Evolutionary conservation across 2,113 vertebrate genomes (phyloP).

Genomic region (Tragelaphus strepsiceros): DNA sequence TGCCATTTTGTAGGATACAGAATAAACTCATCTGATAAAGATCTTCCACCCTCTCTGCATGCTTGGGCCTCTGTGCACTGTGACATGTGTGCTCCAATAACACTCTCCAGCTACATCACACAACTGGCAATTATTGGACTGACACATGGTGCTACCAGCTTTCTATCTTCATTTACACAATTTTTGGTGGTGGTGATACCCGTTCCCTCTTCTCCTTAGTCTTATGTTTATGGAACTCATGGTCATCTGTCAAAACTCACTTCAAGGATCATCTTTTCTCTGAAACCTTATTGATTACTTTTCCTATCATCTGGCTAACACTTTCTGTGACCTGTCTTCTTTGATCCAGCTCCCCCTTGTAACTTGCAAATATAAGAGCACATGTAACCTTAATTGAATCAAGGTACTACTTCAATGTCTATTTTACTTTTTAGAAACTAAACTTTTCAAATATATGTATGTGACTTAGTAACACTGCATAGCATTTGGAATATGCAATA

Average conservation of each 20-base stretch:
- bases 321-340: neutral
- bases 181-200: neutral
- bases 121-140: neutral
- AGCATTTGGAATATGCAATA: neutral
- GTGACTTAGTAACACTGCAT: neutral
- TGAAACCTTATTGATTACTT: neutral
- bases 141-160: neutral
- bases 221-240: neutral
- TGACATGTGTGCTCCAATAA: neutral
- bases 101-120: neutral
- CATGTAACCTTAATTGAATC: neutral
- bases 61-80: rapidly evolving
- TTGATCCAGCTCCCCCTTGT: neutral
- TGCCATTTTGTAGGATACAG: neutral
- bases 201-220: neutral
- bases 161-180: neutral
- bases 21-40: neutral
- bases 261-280: neutral
- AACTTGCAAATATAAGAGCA: neutral
- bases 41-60: neutral
- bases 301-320: neutral
- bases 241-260: neutral
- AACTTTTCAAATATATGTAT: neutral
- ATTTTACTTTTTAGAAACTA: neutral
- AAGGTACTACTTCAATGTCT: neutral